Base-by-base conservation (phyloP, 2,797 vertebrate genomes). In the Eidolon dupreanum region DNA sequence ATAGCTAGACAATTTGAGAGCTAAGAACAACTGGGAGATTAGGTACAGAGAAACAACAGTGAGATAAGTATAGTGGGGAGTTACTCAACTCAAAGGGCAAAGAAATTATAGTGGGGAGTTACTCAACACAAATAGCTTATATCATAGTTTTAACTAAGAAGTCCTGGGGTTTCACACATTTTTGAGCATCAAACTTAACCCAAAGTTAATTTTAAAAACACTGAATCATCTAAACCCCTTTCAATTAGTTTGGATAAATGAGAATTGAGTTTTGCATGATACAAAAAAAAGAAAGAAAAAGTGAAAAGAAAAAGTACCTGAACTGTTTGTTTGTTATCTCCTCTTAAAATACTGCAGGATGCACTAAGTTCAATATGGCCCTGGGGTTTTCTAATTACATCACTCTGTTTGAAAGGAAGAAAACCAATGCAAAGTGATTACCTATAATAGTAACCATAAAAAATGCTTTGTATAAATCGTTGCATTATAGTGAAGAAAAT, bases 361-460 rank as follows among this genome's bases (percentile, higher is more conserved):
- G 99, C 98, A 88, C 98, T 99, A 97, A 99, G 98, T 98, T 99
- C 99, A 93, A 99, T 99, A 98, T 99, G 99, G 97, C 99, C 99
- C 97, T 99, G 99, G 93, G 99, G 99, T 97, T 99, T 99, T 97
- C 99, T 98, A 98, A 99, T 99, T 36, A 99, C 99, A 81, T 99
- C 99, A 65, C 99, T 99, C 99, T 99, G 97, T 77, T 90, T 3
- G 83, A 93, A 98, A 97, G 94, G 95, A 97, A 96, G 82, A 83
- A 88, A 93, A 83, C 15, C n/a, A 84, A 82, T 17, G 38, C 36
- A 84, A 49, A 63, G 26, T 74, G 49, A 92, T 36, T 55, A 55
- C 38, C 19, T 68, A 3, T 59, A 90, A 55, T 2, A 65, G 63
- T 17, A 92, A 93, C n/a, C 85, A 73, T 28, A 73, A 84, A 19